Evolutionary conservation across 1,140 invertebrate species (phyloP), one percentile per base, ranked within the genome.

Genomic region (Rhynchophorus ferrugineus): DNA sequence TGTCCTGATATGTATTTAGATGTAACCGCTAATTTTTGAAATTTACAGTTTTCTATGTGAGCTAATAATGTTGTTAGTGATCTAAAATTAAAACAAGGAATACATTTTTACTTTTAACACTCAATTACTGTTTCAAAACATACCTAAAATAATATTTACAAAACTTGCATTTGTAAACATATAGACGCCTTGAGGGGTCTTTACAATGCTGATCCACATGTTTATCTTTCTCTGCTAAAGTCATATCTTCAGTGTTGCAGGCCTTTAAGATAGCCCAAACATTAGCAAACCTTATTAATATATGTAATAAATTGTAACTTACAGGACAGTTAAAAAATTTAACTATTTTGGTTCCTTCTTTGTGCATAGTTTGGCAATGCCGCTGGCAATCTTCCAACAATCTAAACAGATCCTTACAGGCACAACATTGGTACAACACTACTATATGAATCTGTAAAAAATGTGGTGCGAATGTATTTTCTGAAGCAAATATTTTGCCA

Each of bases 381-480:
- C 44, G 16, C n/a, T 55, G 37, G 14, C 33, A 43, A 3, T 43
- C 45, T 1, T 17, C 18, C 22, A 45, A 14, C 13, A 14, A 3
- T 1, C 33, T 17, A 16, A 45, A 55, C 11, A 36, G 7, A 8
- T 52, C 24, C 8, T 45, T 34, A 44, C 65, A 67, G 8, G 59
- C 45, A 3, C 41, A 41, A 50, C 65, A 67, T 36, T 46, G 56
- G 56, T 53, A 67, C 39, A 60, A 35, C 37, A 56, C 59, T 17
- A 71, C 70, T 14, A 75, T 58, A 54, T 78, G 76, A 17, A 45
- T 45, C 47, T 58, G 68, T 16, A n/a, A 44, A 58, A 76, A 69
- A 62, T 77, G 76, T 0, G 66, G 45, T 19, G 59, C 63, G 48
- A 62, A 72, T 20, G 73, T 71, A 46, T 61, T 68, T n/a, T 67